Conservation (phyloP, 2,888 invertebrate species). For the Dicyrtomina minuta region DNA sequence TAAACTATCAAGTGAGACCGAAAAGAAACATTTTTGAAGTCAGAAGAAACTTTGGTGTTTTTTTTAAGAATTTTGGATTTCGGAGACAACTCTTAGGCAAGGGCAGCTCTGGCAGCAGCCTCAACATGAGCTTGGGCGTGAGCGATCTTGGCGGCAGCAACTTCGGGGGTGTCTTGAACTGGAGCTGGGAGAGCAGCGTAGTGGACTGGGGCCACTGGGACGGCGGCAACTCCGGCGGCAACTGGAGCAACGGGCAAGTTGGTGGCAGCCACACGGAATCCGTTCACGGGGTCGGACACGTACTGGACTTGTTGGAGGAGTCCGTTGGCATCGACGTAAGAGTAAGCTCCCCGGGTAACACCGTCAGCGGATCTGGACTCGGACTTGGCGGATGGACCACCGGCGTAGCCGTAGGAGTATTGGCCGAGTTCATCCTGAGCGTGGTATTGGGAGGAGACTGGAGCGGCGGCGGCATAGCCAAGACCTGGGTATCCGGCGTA, state of each 20-base stretch:
- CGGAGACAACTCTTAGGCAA: no score
- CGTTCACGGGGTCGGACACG: constrained; percentile 61
- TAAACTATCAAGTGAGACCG: no score
- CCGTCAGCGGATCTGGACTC: constrained; percentile 64
- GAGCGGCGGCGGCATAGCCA: constrained; percentile 40
- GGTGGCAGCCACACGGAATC: constrained; percentile 66
- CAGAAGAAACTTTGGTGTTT: no score
- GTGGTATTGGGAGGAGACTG: constrained; percentile 57
- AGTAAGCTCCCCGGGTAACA: constrained; percentile 64
- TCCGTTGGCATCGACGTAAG: constrained; percentile 64
- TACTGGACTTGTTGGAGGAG: constrained; percentile 65
- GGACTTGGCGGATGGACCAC: constrained; percentile 65
- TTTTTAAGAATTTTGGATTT: no score
- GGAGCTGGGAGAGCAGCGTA: constrained; percentile 38
- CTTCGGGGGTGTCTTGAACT: constrained; percentile 37
- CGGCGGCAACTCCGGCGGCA: constrained; percentile 51
- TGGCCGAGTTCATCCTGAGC: constrained; percentile 63
- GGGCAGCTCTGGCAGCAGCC: constrained; percentile 37
- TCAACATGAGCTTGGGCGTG: constrained; percentile 38
- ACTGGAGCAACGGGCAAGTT: constrained; percentile 61
- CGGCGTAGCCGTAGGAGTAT: constrained; percentile 54
- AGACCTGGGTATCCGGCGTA: constrained; percentile 7
- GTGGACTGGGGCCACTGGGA: constrained; percentile 43
- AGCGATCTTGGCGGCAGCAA: constrained; percentile 38
- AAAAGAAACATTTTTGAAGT: no score